Percentiles rank a stretch among this genome's conserved stretches.
These are phyloP conservation scores for Acanthisitta chloris DNA, from an alignment of 2,113 vertebrate species.

Conservation along the genomic window DNA sequence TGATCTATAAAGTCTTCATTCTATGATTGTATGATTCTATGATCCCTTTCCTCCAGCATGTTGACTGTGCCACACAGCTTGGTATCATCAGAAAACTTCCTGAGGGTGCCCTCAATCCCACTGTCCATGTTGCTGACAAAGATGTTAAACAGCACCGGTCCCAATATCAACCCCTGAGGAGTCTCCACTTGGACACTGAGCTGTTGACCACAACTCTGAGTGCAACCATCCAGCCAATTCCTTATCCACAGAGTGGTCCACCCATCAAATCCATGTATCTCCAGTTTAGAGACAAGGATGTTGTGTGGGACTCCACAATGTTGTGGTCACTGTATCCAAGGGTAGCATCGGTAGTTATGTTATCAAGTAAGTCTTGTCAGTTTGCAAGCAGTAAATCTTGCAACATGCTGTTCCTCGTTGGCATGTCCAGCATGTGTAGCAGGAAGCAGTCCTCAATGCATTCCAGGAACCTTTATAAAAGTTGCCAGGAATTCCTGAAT, in stretches of 20 bases:
- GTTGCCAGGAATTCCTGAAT: no score
- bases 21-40: no score
- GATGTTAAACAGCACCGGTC: background rate
- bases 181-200: background rate
- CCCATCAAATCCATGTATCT: background rate
- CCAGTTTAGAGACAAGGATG: background rate
- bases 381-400: no score
- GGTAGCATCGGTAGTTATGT: no score
- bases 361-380: no score
- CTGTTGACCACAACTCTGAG: rapidly evolving
- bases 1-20: no score
- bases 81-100: background rate
- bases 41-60: background rate
- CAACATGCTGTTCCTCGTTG: no score
- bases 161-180: background rate
- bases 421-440: no score
- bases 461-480: no score
- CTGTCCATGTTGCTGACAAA: background rate
- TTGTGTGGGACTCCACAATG: no score
- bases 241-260: background rate
- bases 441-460: no score
- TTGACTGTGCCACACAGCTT: background rate
- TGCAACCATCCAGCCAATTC: background rate
- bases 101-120: background rate
- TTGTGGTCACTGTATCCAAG: no score